A percentile compares a stretch with the other conserved stretches of the same genome.
Evolutionary conservation across 2,113 vertebrate species (phyloP).

Genomic region (Platysternon megacephalum): DNA sequence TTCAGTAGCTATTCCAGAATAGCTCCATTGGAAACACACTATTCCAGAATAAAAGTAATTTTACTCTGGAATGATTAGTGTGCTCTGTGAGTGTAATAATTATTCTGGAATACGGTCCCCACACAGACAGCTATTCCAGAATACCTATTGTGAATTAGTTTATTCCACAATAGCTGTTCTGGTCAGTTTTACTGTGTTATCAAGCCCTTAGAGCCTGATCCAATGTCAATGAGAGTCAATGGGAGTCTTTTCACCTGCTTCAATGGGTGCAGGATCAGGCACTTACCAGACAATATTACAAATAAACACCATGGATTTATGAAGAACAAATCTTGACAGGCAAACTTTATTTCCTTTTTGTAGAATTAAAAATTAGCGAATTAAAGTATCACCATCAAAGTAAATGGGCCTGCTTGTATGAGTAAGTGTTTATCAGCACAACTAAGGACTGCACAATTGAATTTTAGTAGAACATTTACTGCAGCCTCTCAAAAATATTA

Average conservation of each 20-base stretch:
- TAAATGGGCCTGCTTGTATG: background rate
- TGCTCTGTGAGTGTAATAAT: background rate
- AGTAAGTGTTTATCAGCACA: background rate
- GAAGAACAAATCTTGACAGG: background rate
- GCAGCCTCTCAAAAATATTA: slow-evolving; percentile 22
- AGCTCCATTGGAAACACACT: background rate
- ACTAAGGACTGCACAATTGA: slow-evolving; percentile 42
- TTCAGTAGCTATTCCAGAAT: background rate
- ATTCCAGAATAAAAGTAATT: background rate
- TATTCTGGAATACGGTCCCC: background rate
- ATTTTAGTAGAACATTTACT: slow-evolving; percentile 63
- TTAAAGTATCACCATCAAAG: background rate
- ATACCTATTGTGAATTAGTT: background rate
- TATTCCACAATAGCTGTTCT: background rate
- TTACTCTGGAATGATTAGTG: background rate
- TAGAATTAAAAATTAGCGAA: background rate
- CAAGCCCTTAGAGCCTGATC: background rate
- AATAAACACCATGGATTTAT: background rate
- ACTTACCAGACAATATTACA: background rate
- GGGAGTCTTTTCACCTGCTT: background rate
- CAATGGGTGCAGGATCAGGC: background rate
- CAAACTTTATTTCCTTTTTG: background rate
- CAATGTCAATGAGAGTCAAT: background rate
- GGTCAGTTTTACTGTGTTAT: background rate
- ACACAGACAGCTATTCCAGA: background rate